Percentiles rank a stretch among this genome's conserved stretches.
Conservation (phyloP, 2,888 invertebrate species). For the Mystacides longicornis region DNA sequence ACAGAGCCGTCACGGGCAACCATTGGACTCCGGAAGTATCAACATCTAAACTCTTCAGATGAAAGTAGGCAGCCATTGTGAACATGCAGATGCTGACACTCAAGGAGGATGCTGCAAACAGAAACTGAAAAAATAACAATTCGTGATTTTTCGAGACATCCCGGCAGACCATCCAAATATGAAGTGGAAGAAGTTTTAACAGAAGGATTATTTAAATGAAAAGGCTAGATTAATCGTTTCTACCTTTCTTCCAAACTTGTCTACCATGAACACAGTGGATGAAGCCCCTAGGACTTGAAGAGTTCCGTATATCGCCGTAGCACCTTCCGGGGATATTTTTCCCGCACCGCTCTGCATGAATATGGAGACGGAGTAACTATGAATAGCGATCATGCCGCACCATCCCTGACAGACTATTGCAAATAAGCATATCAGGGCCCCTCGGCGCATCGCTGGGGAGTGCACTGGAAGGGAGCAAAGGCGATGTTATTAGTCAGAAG, state of each 20-base stretch:
- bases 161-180: too few relatives aligned
- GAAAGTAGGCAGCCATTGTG: constrained; percentile 10
- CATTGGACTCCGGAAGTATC: constrained; percentile 10
- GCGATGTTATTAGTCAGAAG: background rate
- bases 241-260: constrained; percentile 21
- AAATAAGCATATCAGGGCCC: constrained; percentile 12
- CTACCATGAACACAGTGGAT: constrained; percentile 6
- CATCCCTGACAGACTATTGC: constrained; percentile 9
- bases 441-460: constrained; percentile 12
- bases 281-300: constrained; percentile 19
- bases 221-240: too few relatives aligned
- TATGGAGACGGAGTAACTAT: constrained; percentile 19
- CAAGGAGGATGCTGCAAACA: constrained; percentile 6
- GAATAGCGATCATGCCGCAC: constrained; percentile 18
- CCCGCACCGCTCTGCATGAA: constrained; percentile 18
- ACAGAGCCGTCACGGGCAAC: constrained; percentile 16
- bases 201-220: too few relatives aligned
- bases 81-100: constrained; percentile 12
- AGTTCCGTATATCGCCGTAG: constrained; percentile 14
- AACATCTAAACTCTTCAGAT: background rate
- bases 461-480: constrained; percentile 5
- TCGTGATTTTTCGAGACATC: too few relatives aligned
- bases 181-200: too few relatives aligned
- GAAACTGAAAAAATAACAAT: background rate
- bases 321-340: constrained; percentile 8